Conservation (phyloP, 2,113 vertebrate genomes). For the Otis tarda region DNA sequence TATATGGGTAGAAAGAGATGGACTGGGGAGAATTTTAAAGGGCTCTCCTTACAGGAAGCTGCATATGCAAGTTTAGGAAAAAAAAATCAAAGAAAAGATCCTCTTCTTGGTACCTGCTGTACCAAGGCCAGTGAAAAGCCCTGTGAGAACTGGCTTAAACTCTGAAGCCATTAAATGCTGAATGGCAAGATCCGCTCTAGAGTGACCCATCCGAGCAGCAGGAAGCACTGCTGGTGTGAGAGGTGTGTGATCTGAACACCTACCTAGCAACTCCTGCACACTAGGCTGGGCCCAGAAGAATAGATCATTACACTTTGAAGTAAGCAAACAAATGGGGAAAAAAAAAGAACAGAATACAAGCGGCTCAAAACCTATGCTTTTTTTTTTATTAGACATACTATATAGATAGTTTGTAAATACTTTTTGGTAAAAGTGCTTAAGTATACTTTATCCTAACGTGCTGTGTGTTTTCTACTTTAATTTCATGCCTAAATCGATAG, state of each 20-base stretch:
- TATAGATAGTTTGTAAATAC: constrained; percentile 63
- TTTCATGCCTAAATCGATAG: constrained; percentile 71
- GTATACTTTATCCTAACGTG: constrained; percentile 67
- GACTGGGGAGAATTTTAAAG: neutral
- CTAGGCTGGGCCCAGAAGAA: neutral
- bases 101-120: constrained; percentile 15
- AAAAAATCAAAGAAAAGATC: neutral
- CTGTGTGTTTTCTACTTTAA: constrained; percentile 66
- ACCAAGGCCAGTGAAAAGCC: neutral
- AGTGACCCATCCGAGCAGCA: neutral
- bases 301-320: neutral
- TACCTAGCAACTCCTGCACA: neutral
- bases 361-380: constrained; percentile 39
- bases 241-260: neutral
- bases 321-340: neutral
- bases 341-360: neutral
- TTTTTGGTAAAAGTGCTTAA: constrained; percentile 72
- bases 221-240: neutral
- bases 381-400: constrained; percentile 45
- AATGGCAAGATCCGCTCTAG: neutral
- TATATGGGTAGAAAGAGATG: neutral
- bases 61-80: neutral
- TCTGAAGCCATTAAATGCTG: constrained; percentile 20
- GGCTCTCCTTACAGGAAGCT: neutral
- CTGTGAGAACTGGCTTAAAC: neutral